phyloP scores from a whole-genome alignment of 1,140 invertebrate species.

The Scylla paramamosain region DNA sequence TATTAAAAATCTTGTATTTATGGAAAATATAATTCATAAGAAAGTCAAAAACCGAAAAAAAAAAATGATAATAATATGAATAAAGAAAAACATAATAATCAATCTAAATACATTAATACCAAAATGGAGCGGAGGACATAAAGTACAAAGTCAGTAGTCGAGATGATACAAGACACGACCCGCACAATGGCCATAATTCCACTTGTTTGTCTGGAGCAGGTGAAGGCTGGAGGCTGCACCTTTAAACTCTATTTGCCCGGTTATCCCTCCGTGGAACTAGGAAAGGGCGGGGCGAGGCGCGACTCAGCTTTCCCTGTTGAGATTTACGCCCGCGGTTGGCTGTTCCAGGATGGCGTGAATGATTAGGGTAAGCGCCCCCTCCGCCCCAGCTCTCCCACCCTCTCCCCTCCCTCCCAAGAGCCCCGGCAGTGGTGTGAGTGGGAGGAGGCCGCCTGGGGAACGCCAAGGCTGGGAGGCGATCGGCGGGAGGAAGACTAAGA shows the following conservation, averaged over 20 bases:
- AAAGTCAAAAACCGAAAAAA: too few relatives aligned
- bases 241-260: conserved; percentile 61
- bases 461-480: neutral
- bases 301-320: conserved; percentile 15
- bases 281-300: neutral
- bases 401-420: neutral
- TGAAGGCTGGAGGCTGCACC: conserved; percentile 44
- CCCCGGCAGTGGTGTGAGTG: neutral
- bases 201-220: conserved; percentile 44
- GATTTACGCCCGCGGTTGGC: neutral
- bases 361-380: neutral
- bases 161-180: neutral
- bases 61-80: too few relatives aligned
- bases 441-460: neutral
- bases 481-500: neutral
- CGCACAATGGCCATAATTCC: conserved; percentile 46
- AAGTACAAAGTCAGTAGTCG: neutral
- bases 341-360: conserved; percentile 17
- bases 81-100: too few relatives aligned
- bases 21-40: too few relatives aligned
- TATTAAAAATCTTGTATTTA: too few relatives aligned
- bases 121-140: neutral
- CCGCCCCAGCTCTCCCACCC: neutral
- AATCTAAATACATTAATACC: neutral
- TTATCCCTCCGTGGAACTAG: conserved; percentile 42